A percentile compares a stretch with the other conserved stretches of the same genome.
phyloP scores from a whole-genome alignment of 2,113 vertebrate genomes.

The Ploceus nigricollis region DNA sequence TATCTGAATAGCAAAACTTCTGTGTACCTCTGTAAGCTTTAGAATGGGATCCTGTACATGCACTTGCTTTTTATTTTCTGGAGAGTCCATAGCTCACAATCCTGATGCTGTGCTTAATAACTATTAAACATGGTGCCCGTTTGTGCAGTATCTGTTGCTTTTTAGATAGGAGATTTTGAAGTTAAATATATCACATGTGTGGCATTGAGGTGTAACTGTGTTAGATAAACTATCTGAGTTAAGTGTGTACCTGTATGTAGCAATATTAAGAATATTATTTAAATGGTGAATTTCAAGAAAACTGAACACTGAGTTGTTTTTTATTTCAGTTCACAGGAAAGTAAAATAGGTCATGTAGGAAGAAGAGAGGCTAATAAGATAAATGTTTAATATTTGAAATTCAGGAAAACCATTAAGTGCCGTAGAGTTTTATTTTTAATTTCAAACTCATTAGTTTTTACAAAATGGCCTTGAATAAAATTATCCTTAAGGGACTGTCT shows the following conservation, averaged over 20 bases:
- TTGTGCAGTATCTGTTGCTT: not conserved
- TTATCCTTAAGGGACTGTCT: not conserved
- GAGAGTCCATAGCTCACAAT: not conserved
- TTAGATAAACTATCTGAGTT: not conserved
- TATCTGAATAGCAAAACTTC: not conserved
- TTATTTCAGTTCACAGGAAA: not conserved
- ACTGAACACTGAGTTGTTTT: not conserved
- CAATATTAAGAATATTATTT: not conserved
- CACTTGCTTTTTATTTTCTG: not conserved
- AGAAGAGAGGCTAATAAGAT: not conserved
- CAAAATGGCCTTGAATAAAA: not conserved
- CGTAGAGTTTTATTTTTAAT: not conserved
- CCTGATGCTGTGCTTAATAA: not conserved
- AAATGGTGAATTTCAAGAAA: not conserved
- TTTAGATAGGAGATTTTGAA: not conserved
- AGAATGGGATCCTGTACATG: not conserved
- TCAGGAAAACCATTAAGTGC: not conserved
- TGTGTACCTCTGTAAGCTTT: not conserved
- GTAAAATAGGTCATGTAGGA: not conserved
- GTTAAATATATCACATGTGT: not conserved
- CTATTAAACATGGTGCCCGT: not conserved
- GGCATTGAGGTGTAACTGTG: not conserved
- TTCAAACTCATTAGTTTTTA: not conserved
- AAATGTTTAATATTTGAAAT: conserved; percentile 10
- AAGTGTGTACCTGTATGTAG: not conserved